Conservation (phyloP, 2,888 invertebrate genomes). For the Eupithecia dodoneata region DNA sequence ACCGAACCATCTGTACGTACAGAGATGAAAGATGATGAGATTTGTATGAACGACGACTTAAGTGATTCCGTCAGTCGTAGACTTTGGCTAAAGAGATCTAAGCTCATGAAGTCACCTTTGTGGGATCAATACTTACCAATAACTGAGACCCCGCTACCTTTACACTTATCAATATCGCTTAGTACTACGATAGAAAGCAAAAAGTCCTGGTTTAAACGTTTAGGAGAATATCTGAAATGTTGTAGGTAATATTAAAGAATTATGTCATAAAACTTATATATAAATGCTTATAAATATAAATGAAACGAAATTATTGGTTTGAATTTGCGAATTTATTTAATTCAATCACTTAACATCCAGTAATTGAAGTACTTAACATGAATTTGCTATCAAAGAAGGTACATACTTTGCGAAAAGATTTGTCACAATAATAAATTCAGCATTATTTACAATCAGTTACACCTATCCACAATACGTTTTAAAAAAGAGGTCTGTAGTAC, state of each 20-base stretch:
- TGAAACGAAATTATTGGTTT: conserved; percentile 62
- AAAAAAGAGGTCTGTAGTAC: conserved; percentile 50
- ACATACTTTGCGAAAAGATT: conserved; percentile 68
- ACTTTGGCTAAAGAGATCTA: conserved; percentile 53
- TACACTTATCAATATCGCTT: conserved; percentile 59
- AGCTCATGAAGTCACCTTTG: conserved; percentile 58
- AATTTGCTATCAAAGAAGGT: conserved; percentile 70
- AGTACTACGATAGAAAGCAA: conserved; percentile 45
- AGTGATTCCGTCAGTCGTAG: conserved; percentile 43
- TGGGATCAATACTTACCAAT: conserved; percentile 59
- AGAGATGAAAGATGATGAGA: not conserved
- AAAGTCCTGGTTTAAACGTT: conserved; percentile 59
- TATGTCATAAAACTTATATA: not conserved
- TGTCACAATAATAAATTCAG: conserved; percentile 63
- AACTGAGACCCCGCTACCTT: conserved; percentile 54
- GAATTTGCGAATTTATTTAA: conserved; percentile 82
- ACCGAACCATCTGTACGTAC: not conserved
- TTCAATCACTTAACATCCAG: conserved; percentile 82
- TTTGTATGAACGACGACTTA: conserved; percentile 23
- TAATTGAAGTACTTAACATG: conserved; percentile 79
- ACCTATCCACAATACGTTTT: conserved; percentile 62
- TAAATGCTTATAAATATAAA: conserved; percentile 46
- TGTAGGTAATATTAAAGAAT: conserved; percentile 56
- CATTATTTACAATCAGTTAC: conserved; percentile 62
- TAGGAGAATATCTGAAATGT: conserved; percentile 62